A percentile compares a stretch with the other conserved stretches of the same genome.
These are phyloP conservation scores for Spilosoma lubricipeda DNA, from an alignment of 2,888 invertebrate species.

Conservation along the genomic window DNA sequence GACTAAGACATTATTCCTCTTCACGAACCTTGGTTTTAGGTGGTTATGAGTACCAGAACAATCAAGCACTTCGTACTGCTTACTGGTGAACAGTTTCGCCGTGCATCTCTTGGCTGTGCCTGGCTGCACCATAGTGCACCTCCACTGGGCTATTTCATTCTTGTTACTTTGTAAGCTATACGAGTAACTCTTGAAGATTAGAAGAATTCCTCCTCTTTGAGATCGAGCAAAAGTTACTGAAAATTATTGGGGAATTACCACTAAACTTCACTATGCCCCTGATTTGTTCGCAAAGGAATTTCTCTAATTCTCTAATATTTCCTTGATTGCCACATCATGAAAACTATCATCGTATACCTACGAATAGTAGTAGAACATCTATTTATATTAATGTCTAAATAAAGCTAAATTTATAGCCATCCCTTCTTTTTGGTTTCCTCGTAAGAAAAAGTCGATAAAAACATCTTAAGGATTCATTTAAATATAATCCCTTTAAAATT, in stretches of 20 bases:
- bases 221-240: slow-evolving; percentile 68
- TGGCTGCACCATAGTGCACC: slow-evolving; percentile 68
- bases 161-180: slow-evolving; percentile 50
- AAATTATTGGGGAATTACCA: slow-evolving; percentile 41
- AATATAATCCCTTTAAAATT: neutral
- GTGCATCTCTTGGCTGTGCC: slow-evolving; percentile 65
- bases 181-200: slow-evolving; percentile 66
- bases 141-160: slow-evolving; percentile 61
- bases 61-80: slow-evolving; percentile 54
- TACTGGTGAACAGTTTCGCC: slow-evolving; percentile 63
- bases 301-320: neutral
- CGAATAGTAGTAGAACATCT: neutral
- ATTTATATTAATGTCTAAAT: neutral
- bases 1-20: slow-evolving; percentile 50
- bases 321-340: neutral
- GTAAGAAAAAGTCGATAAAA: neutral
- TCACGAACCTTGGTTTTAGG: slow-evolving; percentile 61
- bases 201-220: slow-evolving; percentile 67
- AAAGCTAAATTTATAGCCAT: neutral
- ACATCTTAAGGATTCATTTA: neutral
- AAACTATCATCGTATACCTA: neutral
- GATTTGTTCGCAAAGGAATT: neutral
- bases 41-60: slow-evolving; percentile 58
- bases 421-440: neutral
- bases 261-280: neutral